Conservation (phyloP, 92 coral and sea anemone genomes). For the Palythoa heliodiscus region DNA sequence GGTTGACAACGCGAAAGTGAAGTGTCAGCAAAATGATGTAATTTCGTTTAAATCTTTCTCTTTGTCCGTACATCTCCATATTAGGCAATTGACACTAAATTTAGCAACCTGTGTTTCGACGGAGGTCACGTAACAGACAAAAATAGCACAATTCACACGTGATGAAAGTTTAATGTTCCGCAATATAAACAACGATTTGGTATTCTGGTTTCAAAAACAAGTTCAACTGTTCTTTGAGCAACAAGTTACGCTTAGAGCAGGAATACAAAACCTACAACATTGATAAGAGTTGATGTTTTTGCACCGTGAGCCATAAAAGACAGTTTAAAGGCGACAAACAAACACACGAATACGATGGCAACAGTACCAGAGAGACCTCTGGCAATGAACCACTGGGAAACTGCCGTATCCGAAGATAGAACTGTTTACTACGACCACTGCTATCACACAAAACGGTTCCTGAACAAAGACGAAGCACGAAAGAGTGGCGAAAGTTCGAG, state of each 20-base stretch:
- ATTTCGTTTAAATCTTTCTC: not conserved
- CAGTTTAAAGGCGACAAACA: not conserved
- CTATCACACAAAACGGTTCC: constrained; percentile 19
- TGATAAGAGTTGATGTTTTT: not conserved
- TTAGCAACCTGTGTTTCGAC: constrained; percentile 14
- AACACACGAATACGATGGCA: constrained; percentile 32
- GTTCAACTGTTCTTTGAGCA: constrained; percentile 9
- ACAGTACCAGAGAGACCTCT: constrained; percentile 44
- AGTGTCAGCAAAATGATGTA: not conserved
- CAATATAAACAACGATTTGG: constrained; percentile 20
- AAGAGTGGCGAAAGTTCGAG: constrained; percentile 57
- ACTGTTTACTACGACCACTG: constrained; percentile 32
- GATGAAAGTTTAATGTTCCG: constrained; percentile 29
- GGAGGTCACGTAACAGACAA: constrained; percentile 22
- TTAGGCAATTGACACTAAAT: constrained; percentile 34
- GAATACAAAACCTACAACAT: not conserved
- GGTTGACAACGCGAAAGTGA: not conserved
- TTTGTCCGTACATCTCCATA: constrained; percentile 8
- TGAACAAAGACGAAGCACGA: not conserved
- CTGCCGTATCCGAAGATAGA: constrained; percentile 26
- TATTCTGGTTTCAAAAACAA: constrained; percentile 34
- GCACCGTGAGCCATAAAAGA: not conserved
- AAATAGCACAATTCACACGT: constrained; percentile 32
- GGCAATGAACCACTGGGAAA: constrained; percentile 33
- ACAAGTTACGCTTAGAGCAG: not conserved